Evolutionary conservation across 2,113 vertebrate species (phyloP), one percentile per base, ranked within the genome.

Genomic region (Catagonus wagneri): DNA sequence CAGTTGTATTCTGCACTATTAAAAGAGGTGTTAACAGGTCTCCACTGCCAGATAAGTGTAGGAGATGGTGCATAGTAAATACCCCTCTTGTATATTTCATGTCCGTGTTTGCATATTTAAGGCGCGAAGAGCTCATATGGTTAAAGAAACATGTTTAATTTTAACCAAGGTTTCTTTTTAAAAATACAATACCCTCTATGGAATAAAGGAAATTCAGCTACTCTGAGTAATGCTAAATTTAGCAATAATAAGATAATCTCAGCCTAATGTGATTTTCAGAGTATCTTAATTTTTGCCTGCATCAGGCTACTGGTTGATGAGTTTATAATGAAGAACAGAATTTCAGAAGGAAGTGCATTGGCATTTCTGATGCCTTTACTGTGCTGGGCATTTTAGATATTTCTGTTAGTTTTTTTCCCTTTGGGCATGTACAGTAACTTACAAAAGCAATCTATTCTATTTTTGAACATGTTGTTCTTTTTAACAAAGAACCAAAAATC

Each of bases 381-480:
- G 16, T 65, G 39, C 60, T 60, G 1, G 2, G 56, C 50, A 13
- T 74, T 74, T 71, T 56, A 69, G 14, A 4, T 58, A 52, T 15
- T 78, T 74, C 17, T 80, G 13, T 60, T 29, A 22, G 75, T 27
- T 29, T 81, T 81, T 56, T 56, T 15, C 20, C 32, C 60, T 76
- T 75, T 76, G 52, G 85, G 63, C 32, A n/a, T 27, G 81, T 60
- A 6, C 7, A 23, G 60, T 34, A 22, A 83, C 79, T 83, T 83
- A 32, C 6, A 91, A 29, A 95, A 60, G 60, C 34, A 7, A 2
- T 75, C 44, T 56, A 2, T 81, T 61, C 65, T 76, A 7, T 71
- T 88, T 88, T 93, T 65, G 20, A 93, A 69, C 61, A 56, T 75
- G 84, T 7, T 87, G 44, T 54, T 66, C 75, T 81, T 94, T 90